Base-by-base conservation (phyloP, 2,113 vertebrate species). In the Tricholaema leucomelas region DNA sequence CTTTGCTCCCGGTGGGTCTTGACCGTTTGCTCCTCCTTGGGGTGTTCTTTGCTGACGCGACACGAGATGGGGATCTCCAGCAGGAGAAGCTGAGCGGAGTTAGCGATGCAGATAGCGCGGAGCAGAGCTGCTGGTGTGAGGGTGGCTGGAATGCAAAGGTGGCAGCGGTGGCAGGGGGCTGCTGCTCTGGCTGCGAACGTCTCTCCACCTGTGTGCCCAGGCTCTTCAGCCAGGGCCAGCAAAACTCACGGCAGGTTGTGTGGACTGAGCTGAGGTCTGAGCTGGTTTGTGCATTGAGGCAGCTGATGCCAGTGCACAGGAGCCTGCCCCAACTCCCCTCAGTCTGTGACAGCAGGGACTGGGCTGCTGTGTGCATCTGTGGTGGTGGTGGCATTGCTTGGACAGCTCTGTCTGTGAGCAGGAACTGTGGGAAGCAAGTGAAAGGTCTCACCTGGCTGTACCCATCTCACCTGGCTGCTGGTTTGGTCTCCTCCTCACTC, bases 391-490 rank as follows among this genome's bases (percentile, higher is more conserved):
- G 60, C 42, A 21, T 25, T 60, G 81, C 91, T 89, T 44, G 84
- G 87, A 3, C 0, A 6, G 58, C 66, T 81, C 27, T 24, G 31
- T 50, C n/a, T 72, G 71, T 24, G 59, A 70, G 67, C 80, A 88
- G 75, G 40, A 88, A 76, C 25, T 36, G 28, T 70, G 86, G 86
- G 59, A 36, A 76, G 58, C 72, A 40, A 73, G 60, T 17, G 5
- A 28, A 48, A 67, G 59, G 14, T 70, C 42, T 90, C 90, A 67
- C 81, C 50, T 87, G 87, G 72, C 88, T 92, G 82, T 40, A 60
- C 67, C 79, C 72, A 55, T 64, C 83, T 91, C 88, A 81, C 87
- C 71, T 83, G 93, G 78, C 91, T 92, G 88, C 78, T 74, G 76
- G 69, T 76, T 83, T 60, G 44, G 11, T 40, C 7, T 46, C 36